phyloP scores from a whole-genome alignment of 2,113 vertebrate species.

The Rana temporaria region DNA sequence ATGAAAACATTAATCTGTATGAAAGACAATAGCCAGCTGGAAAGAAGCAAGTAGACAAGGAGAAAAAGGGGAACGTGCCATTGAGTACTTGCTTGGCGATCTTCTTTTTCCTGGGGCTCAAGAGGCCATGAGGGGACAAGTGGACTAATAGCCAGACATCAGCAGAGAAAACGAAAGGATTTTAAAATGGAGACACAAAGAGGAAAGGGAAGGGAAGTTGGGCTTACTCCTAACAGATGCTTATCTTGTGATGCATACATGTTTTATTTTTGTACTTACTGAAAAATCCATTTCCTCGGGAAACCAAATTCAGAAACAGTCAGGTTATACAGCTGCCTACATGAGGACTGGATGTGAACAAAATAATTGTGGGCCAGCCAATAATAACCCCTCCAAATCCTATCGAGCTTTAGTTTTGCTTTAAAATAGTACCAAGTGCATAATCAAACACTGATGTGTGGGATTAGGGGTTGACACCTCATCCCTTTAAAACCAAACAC shows the following conservation, averaged over 20 bases:
- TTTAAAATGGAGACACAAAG: constrained; percentile 69
- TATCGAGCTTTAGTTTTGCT: no score
- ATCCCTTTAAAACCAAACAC: no score
- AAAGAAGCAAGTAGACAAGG: constrained; percentile 54
- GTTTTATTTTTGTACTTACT: background rate
- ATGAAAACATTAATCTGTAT: constrained; percentile 37
- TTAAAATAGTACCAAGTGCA: no score
- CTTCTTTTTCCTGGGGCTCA: constrained; percentile 96
- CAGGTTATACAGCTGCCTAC: no score
- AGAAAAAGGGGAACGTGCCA: constrained; percentile 85
- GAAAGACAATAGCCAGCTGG: constrained; percentile 44
- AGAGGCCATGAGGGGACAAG: constrained; percentile 93
- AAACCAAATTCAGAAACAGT: no score
- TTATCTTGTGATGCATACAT: background rate
- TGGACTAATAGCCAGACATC: constrained; percentile 82
- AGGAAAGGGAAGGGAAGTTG: constrained; percentile 20
- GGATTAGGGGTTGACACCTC: no score
- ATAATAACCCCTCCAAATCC: no score
- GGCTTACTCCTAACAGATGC: constrained; percentile 4
- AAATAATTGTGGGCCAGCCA: no score
- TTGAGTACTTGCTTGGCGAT: constrained; percentile 95
- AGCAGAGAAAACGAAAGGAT: constrained; percentile 85
- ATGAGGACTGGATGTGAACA: no score
- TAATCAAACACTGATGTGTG: no score
- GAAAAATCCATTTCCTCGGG: no score